Base-by-base conservation (phyloP, 2,797 vertebrate genomes). In the Anas acuta region DNA sequence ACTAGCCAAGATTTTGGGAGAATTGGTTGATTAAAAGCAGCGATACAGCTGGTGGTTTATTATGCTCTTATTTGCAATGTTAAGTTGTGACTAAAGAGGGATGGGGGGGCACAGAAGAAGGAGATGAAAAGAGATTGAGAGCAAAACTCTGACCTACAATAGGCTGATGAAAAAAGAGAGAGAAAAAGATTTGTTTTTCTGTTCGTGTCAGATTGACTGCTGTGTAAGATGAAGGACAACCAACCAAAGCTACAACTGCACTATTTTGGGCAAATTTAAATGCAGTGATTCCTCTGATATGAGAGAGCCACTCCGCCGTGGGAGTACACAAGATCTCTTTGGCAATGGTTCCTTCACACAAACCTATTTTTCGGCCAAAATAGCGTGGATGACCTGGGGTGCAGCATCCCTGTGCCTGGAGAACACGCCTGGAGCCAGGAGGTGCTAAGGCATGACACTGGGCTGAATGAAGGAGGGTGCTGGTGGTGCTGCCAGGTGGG, bases 41-140 rank as follows among this genome's bases (percentile, higher is more conserved):
- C 1, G 0, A 57, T 26, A 90, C 33, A 69, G 75, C 58, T 87
- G 22, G 22, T 32, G 13, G n/a, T 6, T 90, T 76, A 45, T 91
- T 77, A 73, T 45, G 71, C 43, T 84, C 45, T 91, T 92, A 82
- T 54, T 84, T 94, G 90, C 71, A 84, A 86, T 64, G 51, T 91
- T 90, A 75, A 88, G 30, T 58, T 74, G 28, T 75, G 81, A 89
- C 69, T 77, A 74, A 91, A 57, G 39, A 87, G 53, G 92, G 76
- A 16, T 4, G 51, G 20, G 21, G 17, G 32, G 12, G 16, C 41
- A 84, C 74, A 67, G 90, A 92, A 95, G 14, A 33, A 67, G 75
- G 51, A 66, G 62, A 84, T 70, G 9, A 53, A 76, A 92, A 89
- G 49, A 22, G 0, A 43, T 1, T 61, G 20, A 39, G 54, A 76